These are phyloP conservation scores for Perodicticus potto DNA, from an alignment of 2,797 vertebrate species.

Conservation along the genomic window DNA sequence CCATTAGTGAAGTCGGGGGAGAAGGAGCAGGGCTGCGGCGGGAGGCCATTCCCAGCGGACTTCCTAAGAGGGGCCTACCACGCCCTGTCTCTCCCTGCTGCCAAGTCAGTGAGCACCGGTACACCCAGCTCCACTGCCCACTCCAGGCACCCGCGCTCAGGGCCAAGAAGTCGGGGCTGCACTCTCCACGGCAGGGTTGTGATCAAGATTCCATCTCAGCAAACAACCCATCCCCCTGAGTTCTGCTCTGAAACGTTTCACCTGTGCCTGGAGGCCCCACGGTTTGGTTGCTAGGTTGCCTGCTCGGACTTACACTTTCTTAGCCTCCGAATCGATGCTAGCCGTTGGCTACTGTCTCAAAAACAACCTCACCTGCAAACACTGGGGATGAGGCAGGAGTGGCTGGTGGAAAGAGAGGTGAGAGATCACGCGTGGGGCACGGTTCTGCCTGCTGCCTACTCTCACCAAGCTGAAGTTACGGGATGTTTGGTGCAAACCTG, in stretches of 20 bases:
- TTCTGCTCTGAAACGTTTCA: too few species aligned
- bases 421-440: background rate
- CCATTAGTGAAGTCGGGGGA: background rate
- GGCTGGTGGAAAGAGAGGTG: background rate
- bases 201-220: background rate
- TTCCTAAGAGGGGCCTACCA: too few species aligned
- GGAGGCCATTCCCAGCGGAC: background rate
- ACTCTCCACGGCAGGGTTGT: background rate
- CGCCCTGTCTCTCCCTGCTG: too few species aligned
- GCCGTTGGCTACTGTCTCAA: too few species aligned
- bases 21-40: background rate
- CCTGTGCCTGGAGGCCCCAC: background rate
- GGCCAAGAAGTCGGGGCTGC: accelerated
- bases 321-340: background rate
- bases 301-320: background rate
- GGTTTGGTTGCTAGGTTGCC: background rate
- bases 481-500: accelerated
- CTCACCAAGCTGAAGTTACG: accelerated
- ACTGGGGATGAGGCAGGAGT: accelerated
- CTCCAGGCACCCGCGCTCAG: background rate
- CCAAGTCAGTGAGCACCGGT: too few species aligned
- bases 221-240: background rate
- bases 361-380: too few species aligned
- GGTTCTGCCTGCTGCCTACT: background rate
- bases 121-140: background rate